Conservation (phyloP, 2,888 invertebrate species). For the Harpalus rufipes region DNA sequence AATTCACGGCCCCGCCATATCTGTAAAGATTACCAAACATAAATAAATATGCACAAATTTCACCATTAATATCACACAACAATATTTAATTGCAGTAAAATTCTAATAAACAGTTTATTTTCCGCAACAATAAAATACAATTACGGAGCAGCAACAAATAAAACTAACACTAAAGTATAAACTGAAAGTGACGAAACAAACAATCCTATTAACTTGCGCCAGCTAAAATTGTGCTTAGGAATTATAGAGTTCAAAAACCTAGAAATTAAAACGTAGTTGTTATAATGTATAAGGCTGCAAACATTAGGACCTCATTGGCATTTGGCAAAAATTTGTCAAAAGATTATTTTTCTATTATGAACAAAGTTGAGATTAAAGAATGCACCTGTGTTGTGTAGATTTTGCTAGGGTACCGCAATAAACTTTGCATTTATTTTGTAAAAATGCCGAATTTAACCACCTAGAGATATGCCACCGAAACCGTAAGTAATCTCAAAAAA, state of each 20-base stretch:
- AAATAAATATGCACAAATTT: too few species aligned
- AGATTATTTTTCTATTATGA: conserved; percentile 52
- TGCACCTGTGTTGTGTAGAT: conserved; percentile 5
- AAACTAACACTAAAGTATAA: too few species aligned
- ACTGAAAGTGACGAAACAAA: too few species aligned
- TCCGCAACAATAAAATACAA: too few species aligned
- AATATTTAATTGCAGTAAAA: too few species aligned
- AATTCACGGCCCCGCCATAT: too few species aligned
- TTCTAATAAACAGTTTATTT: too few species aligned
- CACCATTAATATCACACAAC: too few species aligned
- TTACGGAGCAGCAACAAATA: too few species aligned
- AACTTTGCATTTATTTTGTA: conserved; percentile 7
- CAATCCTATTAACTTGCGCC: neutral
- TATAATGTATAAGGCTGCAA: conserved; percentile 25
- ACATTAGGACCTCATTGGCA: conserved; percentile 14
- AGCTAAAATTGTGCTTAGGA: conserved; percentile 42
- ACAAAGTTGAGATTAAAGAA: conserved; percentile 14
- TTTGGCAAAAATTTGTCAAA: conserved; percentile 27
- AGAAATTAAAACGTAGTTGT: neutral
- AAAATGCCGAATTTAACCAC: conserved; percentile 12
- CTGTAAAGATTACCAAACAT: too few species aligned
- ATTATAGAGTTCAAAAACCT: conserved; percentile 35
- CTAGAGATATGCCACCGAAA: conserved; percentile 11
- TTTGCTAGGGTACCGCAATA: conserved; percentile 25
- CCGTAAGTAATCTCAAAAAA: neutral